phyloP scores from a whole-genome alignment of 2,888 invertebrate species.

The Drosophila borborema region DNA sequence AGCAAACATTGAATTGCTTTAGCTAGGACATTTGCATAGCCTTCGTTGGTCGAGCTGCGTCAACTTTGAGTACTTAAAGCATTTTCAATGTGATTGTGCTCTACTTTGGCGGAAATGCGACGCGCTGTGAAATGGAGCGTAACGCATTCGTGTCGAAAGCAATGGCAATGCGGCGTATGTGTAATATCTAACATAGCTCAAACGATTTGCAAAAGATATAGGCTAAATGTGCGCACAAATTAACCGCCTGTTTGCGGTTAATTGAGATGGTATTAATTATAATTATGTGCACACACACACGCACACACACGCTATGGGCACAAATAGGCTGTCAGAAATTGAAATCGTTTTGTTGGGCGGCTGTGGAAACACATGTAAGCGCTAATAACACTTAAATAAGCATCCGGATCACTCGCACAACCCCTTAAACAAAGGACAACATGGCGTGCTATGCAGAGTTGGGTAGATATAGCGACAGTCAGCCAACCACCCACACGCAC shows the following conservation, averaged over 20 bases:
- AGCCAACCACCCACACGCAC: constrained; percentile 9
- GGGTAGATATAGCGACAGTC: constrained; percentile 15
- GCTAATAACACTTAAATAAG: constrained; percentile 78
- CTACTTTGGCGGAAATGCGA: constrained; percentile 58
- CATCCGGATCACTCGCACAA: constrained; percentile 43
- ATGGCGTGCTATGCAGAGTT: background rate
- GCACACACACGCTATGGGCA: constrained; percentile 19
- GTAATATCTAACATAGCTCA: constrained; percentile 39
- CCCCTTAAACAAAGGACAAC: constrained; percentile 21
- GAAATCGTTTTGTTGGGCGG: constrained; percentile 68
- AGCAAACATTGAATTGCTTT: background rate
- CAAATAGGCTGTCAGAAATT: constrained; percentile 65
- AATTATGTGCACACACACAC: constrained; percentile 44
- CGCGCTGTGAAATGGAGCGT: constrained; percentile 43
- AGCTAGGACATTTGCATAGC: background rate
- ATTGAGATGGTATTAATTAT: constrained; percentile 79
- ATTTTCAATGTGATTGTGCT: constrained; percentile 13
- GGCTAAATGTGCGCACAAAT: constrained; percentile 62
- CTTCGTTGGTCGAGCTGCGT: background rate
- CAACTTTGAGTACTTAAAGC: background rate
- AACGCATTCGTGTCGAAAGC: constrained; percentile 10
- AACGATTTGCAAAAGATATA: constrained; percentile 56
- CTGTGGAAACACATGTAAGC: constrained; percentile 73
- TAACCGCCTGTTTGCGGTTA: constrained; percentile 81
- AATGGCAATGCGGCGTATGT: constrained; percentile 46